Evolutionary conservation across 2,113 vertebrate genomes (phyloP).

Genomic region (Ondatra zibethicus): DNA sequence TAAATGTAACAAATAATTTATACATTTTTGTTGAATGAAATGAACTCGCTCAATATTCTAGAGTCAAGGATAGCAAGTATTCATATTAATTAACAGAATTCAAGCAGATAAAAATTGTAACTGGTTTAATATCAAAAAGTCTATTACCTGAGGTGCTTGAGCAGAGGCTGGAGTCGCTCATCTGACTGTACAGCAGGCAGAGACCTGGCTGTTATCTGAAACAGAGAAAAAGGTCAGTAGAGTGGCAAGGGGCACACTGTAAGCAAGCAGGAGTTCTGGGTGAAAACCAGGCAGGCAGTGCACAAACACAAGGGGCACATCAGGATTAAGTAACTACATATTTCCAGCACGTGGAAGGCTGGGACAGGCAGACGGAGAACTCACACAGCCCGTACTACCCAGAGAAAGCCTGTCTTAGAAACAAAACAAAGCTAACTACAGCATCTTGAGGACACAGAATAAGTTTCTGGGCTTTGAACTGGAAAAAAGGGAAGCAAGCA

Average conservation of each 20-base stretch:
- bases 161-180: constrained; percentile 97
- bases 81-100: constrained; percentile 9
- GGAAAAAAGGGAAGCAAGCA: background rate
- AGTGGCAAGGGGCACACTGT: background rate
- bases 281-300: background rate
- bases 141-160: constrained; percentile 96
- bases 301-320: background rate
- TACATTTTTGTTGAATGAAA: constrained; percentile 13
- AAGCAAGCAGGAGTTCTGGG: background rate
- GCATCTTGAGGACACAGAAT: background rate
- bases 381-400: background rate
- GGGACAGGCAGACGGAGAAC: background rate
- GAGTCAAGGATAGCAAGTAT: background rate
- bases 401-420: background rate
- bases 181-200: constrained; percentile 95
- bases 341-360: background rate
- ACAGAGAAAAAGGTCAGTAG: constrained; percentile 69
- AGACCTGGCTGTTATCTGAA: constrained; percentile 94
- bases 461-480: background rate
- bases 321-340: background rate
- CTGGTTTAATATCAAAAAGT: background rate
- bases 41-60: background rate
- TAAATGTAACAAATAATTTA: constrained; percentile 23
- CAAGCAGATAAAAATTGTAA: background rate
- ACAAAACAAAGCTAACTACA: background rate